phyloP scores from a whole-genome alignment of 1,140 invertebrate species.

The Aphaenogaster floridana region DNA sequence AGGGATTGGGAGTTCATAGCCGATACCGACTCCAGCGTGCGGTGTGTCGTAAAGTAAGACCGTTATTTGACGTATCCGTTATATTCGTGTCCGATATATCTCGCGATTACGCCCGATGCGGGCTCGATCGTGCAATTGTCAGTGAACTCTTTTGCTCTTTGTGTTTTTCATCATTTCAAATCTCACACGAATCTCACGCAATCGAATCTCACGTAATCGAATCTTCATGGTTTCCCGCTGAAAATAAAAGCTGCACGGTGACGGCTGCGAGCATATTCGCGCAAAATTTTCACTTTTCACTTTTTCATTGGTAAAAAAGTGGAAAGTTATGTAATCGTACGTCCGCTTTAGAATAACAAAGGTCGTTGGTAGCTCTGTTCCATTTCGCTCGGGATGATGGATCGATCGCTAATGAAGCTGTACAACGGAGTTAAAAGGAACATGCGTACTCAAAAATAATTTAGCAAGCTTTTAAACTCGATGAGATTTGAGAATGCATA shows the following conservation, averaged over 20 bases:
- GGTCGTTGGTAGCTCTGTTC: not conserved
- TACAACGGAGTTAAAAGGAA: slow-evolving; percentile 4
- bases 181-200: slow-evolving; percentile 19
- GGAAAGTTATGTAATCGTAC: slow-evolving; percentile 36
- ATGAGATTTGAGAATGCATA: not conserved
- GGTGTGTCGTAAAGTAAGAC: slow-evolving; percentile 34
- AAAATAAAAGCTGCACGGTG: slow-evolving; percentile 40
- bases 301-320: not conserved
- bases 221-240: slow-evolving; percentile 13
- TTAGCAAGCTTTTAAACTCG: slow-evolving; percentile 13
- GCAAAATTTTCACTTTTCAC: slow-evolving; percentile 29
- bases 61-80: slow-evolving; percentile 39
- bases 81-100: slow-evolving; percentile 5
- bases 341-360: slow-evolving; percentile 36
- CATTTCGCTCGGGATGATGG: slow-evolving; percentile 16
- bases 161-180: slow-evolving; percentile 6
- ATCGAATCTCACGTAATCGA: slow-evolving; percentile 4
- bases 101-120: slow-evolving; percentile 26
- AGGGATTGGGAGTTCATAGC: slow-evolving; percentile 53
- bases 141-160: slow-evolving; percentile 3
- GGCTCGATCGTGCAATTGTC: slow-evolving; percentile 33
- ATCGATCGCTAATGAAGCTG: slow-evolving; percentile 47
- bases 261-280: not conserved
- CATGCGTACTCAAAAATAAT: slow-evolving; percentile 18
- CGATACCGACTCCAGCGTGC: slow-evolving; percentile 56